phyloP scores from a whole-genome alignment of 1,140 invertebrate genomes.

The Nasonia giraulti region DNA sequence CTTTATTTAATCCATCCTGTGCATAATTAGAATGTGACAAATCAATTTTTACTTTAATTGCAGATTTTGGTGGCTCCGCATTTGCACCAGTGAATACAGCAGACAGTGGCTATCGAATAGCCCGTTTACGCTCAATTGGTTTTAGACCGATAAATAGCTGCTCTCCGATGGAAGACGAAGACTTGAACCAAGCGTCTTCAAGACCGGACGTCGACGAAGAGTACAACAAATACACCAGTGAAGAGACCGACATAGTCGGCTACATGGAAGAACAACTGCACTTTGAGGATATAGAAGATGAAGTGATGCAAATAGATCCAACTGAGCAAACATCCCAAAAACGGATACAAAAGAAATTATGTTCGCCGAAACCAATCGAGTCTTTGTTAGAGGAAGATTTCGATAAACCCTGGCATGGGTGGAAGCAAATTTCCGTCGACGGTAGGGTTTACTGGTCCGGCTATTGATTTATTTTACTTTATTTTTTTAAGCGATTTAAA shows the following conservation, averaged over 20 bases:
- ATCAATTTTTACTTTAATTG: conserved; percentile 33
- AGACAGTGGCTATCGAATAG: conserved; percentile 63
- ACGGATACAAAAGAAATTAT: neutral
- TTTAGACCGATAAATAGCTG: conserved; percentile 65
- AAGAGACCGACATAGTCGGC: conserved; percentile 65
- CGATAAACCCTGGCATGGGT: conserved; percentile 66
- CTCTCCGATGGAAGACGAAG: conserved; percentile 42
- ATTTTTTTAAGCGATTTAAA: neutral
- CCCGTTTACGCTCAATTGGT: conserved; percentile 67
- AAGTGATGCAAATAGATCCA: conserved; percentile 47
- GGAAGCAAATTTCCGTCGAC: conserved; percentile 63
- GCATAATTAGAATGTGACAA: neutral
- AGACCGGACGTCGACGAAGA: conserved; percentile 65
- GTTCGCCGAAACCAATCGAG: conserved; percentile 40
- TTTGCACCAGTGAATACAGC: conserved; percentile 67
- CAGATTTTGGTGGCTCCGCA: conserved; percentile 57
- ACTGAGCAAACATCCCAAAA: conserved; percentile 9
- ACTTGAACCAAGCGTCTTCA: conserved; percentile 30
- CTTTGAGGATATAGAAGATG: conserved; percentile 70
- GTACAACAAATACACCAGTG: conserved; percentile 68
- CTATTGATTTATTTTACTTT: conserved; percentile 44
- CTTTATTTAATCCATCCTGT: conserved; percentile 4
- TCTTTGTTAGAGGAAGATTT: conserved; percentile 57
- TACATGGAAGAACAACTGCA: conserved; percentile 70
- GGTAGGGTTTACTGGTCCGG: conserved; percentile 61